Conservation (phyloP, 2,888 invertebrate species). For the Lordiphosa andalusiaca region DNA sequence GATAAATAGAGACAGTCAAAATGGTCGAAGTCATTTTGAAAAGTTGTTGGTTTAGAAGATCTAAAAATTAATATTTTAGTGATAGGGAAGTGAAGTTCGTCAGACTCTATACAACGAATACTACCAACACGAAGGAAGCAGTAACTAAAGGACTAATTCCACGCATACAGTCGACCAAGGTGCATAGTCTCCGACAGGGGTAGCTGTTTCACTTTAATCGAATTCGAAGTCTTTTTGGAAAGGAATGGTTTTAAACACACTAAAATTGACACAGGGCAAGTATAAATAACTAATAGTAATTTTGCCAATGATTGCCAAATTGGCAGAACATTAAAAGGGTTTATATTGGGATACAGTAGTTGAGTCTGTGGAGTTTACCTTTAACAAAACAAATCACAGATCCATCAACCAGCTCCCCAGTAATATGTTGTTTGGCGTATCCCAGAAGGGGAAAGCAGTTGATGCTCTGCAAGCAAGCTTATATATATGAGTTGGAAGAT, state of each 20-base stretch:
- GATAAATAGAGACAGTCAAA: too few relatives aligned
- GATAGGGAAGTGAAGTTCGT: too few relatives aligned
- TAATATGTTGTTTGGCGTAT: not conserved
- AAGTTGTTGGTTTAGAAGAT: too few relatives aligned
- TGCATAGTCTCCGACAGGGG: too few relatives aligned
- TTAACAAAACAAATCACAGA: not conserved
- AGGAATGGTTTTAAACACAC: conserved; percentile 1
- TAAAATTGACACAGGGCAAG: conserved; percentile 9
- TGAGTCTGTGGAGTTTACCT: not conserved
- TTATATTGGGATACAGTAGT: conserved; percentile 5
- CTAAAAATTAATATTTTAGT: too few relatives aligned
- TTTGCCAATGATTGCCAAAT: conserved; percentile 10
- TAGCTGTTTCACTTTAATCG: conserved; percentile 13
- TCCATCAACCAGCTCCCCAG: not conserved
- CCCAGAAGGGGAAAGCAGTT: not conserved
- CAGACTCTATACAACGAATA: too few relatives aligned
- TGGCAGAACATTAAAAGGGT: not conserved
- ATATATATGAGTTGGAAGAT: not conserved
- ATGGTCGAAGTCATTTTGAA: too few relatives aligned
- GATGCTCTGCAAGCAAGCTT: not conserved
- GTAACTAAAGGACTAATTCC: too few relatives aligned
- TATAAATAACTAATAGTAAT: conserved; percentile 5
- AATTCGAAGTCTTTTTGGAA: conserved; percentile 1
- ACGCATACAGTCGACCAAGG: not conserved
- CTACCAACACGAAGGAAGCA: too few relatives aligned